These are phyloP conservation scores for Poicephalus meyeri DNA, from an alignment of 2,113 vertebrate genomes.

Conservation along the genomic window DNA sequence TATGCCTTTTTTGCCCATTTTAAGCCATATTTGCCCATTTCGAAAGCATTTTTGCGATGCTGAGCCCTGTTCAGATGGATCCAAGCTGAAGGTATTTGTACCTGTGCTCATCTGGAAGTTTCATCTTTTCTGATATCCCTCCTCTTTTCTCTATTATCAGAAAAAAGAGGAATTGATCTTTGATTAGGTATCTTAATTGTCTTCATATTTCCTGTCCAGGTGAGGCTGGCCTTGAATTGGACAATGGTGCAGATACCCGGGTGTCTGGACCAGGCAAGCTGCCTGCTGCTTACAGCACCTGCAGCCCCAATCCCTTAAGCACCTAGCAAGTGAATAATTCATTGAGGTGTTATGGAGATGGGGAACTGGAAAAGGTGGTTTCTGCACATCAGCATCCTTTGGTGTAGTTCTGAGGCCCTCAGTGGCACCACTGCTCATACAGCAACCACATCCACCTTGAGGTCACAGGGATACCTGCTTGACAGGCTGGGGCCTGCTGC, in stretches of 20 bases:
- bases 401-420: background rate
- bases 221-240: background rate
- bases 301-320: rapidly evolving
- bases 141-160: background rate
- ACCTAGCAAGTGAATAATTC: background rate
- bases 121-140: background rate
- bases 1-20: too few relatives aligned
- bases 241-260: background rate
- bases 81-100: background rate
- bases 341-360: background rate
- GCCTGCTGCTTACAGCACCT: background rate
- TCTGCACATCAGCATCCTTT: background rate
- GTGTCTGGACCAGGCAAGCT: background rate
- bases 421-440: background rate
- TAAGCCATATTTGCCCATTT: too few relatives aligned
- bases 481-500: background rate
- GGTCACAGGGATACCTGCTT: background rate
- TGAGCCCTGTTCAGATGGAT: background rate
- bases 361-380: background rate
- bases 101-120: background rate
- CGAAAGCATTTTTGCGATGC: too few relatives aligned
- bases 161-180: background rate
- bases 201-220: background rate
- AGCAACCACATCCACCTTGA: background rate
- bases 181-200: background rate